phyloP scores from a whole-genome alignment of 2,888 invertebrate genomes.

The Pachycephus smyrnensis region DNA sequence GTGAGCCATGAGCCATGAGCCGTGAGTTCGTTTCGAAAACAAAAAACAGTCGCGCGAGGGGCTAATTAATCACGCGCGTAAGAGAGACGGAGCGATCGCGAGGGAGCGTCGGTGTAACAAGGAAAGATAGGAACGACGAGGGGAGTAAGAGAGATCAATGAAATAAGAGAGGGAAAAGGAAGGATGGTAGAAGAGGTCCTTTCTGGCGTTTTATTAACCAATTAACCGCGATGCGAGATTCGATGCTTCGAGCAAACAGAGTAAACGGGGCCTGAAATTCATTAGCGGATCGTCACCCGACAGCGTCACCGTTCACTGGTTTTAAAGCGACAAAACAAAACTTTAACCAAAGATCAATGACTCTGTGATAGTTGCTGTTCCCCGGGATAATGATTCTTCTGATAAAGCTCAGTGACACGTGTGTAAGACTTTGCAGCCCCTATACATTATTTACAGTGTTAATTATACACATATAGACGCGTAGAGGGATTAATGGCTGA shows the following conservation, averaged over 20 bases:
- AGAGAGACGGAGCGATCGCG: constrained; percentile 24
- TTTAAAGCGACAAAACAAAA: background rate
- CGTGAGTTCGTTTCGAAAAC: background rate
- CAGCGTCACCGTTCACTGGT: background rate
- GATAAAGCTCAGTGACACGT: background rate
- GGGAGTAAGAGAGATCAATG: background rate
- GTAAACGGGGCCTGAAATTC: constrained; percentile 43
- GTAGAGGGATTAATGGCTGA: background rate
- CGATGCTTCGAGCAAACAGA: constrained; percentile 49
- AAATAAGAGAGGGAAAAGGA: background rate
- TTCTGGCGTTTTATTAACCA: constrained; percentile 55
- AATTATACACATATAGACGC: background rate
- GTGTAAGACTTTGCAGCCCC: background rate
- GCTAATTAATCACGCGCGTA: constrained; percentile 54
- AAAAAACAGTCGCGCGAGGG: constrained; percentile 38
- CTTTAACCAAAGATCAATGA: background rate
- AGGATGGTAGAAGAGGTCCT: constrained; percentile 28
- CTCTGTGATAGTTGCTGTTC: background rate
- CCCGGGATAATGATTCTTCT: background rate
- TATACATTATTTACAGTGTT: background rate
- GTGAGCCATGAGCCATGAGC: constrained; percentile 14
- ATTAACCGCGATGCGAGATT: constrained; percentile 48
- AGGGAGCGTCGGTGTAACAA: background rate
- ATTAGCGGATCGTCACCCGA: constrained; percentile 35
- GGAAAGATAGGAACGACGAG: background rate